A percentile compares a stretch with the other conserved stretches of the same genome.
Conservation (phyloP, 2,888 invertebrate species). For the Zelleria hepariella region DNA sequence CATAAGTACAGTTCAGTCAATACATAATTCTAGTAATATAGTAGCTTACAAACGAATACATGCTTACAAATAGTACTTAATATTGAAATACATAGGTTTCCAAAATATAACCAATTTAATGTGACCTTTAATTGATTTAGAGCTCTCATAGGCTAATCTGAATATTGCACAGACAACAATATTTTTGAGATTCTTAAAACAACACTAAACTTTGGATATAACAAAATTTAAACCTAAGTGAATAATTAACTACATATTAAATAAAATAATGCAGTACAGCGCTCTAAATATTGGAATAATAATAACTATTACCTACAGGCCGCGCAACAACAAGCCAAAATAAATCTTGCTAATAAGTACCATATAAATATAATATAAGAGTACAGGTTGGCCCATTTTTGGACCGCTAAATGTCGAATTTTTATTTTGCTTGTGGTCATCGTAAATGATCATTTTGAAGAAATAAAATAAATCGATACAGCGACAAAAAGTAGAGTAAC, state of each 20-base stretch:
- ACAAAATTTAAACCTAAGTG: neutral
- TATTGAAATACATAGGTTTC: neutral
- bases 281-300: slow-evolving; percentile 5
- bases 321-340: no score
- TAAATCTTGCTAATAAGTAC: no score
- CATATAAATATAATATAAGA: no score
- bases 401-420: no score
- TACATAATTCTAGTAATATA: neutral
- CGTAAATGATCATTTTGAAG: no score
- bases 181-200: neutral
- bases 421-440: no score
- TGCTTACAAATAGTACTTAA: neutral
- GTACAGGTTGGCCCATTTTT: no score
- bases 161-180: neutral
- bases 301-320: no score
- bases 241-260: neutral
- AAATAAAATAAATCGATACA: no score
- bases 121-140: neutral
- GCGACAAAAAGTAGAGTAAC: no score
- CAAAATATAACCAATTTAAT: neutral
- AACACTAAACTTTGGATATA: neutral
- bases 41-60: neutral
- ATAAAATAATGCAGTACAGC: neutral
- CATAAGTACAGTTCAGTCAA: neutral
- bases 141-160: neutral